A percentile compares a stretch with the other conserved stretches of the same genome.
Evolutionary conservation across 2,888 invertebrate genomes (phyloP).

Genomic region (Cabera pusaria): DNA sequence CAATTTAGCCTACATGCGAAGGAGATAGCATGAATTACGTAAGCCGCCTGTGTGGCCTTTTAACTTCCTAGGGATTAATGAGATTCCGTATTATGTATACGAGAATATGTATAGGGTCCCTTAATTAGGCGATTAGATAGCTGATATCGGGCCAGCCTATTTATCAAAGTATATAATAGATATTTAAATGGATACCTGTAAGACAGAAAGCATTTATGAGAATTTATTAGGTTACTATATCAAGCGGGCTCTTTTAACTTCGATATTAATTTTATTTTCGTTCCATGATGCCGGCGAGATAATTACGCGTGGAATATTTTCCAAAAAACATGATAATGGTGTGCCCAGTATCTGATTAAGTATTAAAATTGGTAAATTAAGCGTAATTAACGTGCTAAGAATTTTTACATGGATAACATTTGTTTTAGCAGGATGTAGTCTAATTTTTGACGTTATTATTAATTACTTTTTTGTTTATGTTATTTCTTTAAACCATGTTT

Average conservation of each 20-base stretch:
- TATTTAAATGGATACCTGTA: conserved; percentile 31
- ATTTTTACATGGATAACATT: conserved; percentile 8
- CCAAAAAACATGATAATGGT: conserved; percentile 28
- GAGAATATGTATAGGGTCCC: conserved; percentile 49
- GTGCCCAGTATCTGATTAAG: conserved; percentile 30
- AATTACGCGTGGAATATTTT: conserved; percentile 36
- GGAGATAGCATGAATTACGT: conserved; percentile 51
- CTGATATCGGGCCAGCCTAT: conserved; percentile 38
- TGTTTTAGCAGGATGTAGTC: conserved; percentile 15
- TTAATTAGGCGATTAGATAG: conserved; percentile 53
- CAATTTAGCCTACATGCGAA: conserved; percentile 34
- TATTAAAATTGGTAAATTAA: conserved; percentile 25
- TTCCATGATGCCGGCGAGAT: conserved; percentile 26
- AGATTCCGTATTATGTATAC: conserved; percentile 44
- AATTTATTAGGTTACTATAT: conserved; percentile 37
- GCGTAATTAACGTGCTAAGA: conserved; percentile 15
- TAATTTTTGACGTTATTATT: conserved; percentile 9
- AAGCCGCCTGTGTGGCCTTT: conserved; percentile 48
- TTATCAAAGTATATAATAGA: conserved; percentile 33
- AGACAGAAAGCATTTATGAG: conserved; percentile 31
- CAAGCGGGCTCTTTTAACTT: conserved; percentile 33
- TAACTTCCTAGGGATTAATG: conserved; percentile 55
- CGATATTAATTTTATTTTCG: conserved; percentile 33
- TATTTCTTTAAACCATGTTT: conserved; percentile 5
- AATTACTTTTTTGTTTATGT: conserved; percentile 13